Conservation (phyloP, 1,140 invertebrate species). For the Caerostris darwini region DNA sequence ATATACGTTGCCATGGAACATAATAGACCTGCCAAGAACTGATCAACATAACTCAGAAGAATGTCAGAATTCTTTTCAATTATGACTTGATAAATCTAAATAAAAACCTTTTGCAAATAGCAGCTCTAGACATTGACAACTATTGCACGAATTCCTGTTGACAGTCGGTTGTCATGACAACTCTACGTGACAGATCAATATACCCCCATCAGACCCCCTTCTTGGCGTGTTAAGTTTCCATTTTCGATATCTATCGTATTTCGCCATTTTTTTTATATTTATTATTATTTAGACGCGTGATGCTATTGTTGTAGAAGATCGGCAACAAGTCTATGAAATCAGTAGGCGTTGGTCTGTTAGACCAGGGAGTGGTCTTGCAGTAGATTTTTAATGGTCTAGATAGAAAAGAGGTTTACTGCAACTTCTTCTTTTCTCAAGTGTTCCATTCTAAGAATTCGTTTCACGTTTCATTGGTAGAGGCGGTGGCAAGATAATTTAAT, state of each 20-base stretch:
- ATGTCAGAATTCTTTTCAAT: constrained; percentile 39
- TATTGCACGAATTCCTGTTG: constrained; percentile 62
- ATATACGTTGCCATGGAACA: neutral
- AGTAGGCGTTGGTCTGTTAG: neutral
- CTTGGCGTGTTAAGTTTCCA: neutral
- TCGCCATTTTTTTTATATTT: neutral
- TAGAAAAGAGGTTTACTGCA: neutral
- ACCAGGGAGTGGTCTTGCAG: neutral
- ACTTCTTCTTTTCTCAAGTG: neutral
- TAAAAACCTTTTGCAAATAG: constrained; percentile 7
- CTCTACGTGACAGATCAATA: constrained; percentile 64
- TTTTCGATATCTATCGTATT: neutral
- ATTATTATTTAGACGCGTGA: neutral
- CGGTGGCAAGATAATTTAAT: neutral
- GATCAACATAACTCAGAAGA: neutral
- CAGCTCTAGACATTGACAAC: constrained; percentile 25
- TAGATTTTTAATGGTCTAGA: neutral
- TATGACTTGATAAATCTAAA: constrained; percentile 36
- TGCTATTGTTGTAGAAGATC: neutral
- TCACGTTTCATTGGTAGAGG: neutral
- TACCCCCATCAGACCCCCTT: neutral
- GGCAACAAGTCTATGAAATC: neutral
- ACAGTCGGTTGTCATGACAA: constrained; percentile 65
- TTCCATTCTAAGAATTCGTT: neutral
- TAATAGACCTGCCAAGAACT: neutral